Percentiles rank a stretch among this genome's conserved stretches.
These are phyloP conservation scores for Percopsis omiscomaycus DNA, from an alignment of 2,797 vertebrate species.

Conservation along the genomic window DNA sequence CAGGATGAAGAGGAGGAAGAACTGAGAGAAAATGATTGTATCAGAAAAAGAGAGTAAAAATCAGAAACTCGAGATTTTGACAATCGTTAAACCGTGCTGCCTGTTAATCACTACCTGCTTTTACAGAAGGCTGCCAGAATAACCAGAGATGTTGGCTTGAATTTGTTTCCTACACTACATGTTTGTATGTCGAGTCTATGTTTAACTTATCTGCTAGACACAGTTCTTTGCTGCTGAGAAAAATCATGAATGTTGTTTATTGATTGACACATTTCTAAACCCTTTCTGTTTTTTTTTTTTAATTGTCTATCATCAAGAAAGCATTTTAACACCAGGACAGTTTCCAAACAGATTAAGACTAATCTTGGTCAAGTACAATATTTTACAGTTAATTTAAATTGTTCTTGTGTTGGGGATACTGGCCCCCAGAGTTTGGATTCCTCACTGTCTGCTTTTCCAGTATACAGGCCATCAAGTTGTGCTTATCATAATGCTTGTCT, in stretches of 20 bases:
- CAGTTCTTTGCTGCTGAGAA: too few relatives aligned
- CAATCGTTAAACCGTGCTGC: neutral
- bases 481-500: neutral
- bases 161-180: neutral
- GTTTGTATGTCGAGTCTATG: too few relatives aligned
- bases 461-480: neutral
- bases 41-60: constrained; percentile 10
- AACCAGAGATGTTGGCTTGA: constrained; percentile 41
- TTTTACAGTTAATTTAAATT: too few relatives aligned
- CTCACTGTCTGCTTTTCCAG: neutral
- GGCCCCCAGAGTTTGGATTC: neutral
- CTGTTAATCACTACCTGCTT: constrained; percentile 39
- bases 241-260: neutral
- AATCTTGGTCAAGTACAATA: too few relatives aligned
- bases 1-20: constrained; percentile 28
- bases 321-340: too few relatives aligned
- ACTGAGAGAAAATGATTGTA: constrained; percentile 11
- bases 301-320: too few relatives aligned
- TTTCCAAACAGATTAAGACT: too few relatives aligned
- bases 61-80: neutral
- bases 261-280: neutral
- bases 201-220: too few relatives aligned
- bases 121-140: constrained; percentile 21
- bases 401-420: too few relatives aligned
- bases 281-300: neutral